phyloP scores from a whole-genome alignment of 1,140 invertebrate species.

The Achroia grisella region DNA sequence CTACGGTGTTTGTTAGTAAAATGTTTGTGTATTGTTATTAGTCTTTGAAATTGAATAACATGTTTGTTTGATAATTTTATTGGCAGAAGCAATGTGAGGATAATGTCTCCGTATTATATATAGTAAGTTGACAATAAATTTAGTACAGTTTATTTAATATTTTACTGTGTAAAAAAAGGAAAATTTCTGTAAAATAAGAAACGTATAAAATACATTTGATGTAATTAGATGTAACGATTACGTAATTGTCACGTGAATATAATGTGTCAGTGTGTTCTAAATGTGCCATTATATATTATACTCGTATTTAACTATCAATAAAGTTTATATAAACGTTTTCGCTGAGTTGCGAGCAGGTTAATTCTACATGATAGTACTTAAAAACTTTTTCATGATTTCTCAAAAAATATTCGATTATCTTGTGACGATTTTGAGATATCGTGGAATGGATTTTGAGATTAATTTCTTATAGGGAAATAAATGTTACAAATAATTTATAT shows the following conservation, averaged over 20 bases:
- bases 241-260: conserved; percentile 24
- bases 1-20: conserved; percentile 2
- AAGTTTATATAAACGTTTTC: not conserved
- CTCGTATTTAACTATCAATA: not conserved
- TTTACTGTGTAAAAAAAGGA: not conserved
- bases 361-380: conserved; percentile 19
- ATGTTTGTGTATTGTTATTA: not conserved
- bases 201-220: no score
- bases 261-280: conserved; percentile 36
- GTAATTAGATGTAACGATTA: no score
- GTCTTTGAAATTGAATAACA: not conserved
- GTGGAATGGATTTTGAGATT: conserved; percentile 15
- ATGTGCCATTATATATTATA: conserved; percentile 28
- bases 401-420: conserved; percentile 10
- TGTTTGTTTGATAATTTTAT: not conserved
- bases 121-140: no score
- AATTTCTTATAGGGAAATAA: no score
- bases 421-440: conserved; percentile 11
- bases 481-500: no score
- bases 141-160: no score
- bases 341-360: not conserved
- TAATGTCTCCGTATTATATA: no score
- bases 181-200: not conserved
- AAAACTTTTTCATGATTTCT: conserved; percentile 29
- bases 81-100: not conserved